Evolutionary conservation across 2,888 invertebrate genomes (phyloP), one percentile per base, ranked within the genome.

Genomic region (Biston stratarius): DNA sequence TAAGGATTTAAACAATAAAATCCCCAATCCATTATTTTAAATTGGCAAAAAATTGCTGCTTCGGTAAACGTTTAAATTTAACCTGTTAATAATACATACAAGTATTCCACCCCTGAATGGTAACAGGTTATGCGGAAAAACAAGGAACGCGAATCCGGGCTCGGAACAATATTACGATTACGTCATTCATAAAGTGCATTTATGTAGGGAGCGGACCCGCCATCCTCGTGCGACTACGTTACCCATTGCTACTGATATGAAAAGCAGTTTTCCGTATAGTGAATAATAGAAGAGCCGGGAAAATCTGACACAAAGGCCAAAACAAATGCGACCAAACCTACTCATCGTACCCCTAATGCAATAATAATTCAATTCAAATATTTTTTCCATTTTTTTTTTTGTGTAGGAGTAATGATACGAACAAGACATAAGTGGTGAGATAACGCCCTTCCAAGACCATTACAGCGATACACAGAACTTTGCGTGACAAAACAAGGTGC

Each of bases 221-320:
- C 83, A 86, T 88, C 87, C 88, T 88, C 89, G 84, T 88, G 82
- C 81, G 79, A 81, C 82, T 85, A 80, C 77, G 79, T 79, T 80
- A 83, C 82, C 79, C 82, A 81, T 89, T 92, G 91, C 83, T 88
- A 75, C 84, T 92, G 91, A 91, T 90, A 86, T 91, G 91, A 92
- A 92, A 92, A 91, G 90, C 90, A 85, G 86, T 89, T 89, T 88
- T 86, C 87, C 78, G 83, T 85, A 78, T 70, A 84, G 81, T 84
- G 90, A 89, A 92, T 92, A 91, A 92, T 90, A 87, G 84, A 86
- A 78, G 66, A 71, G 64, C 58, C 62, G 65, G 67, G 70, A 58
- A 67, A 72, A 57, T 53, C 56, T 61, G 64, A 60, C 56, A 59
- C 60, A 68, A 59, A 64, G 61, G 44, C 63, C 44, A 70, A 68